Evolutionary conservation across 2,797 vertebrate genomes (phyloP).

Genomic region (Tapirus indicus): DNA sequence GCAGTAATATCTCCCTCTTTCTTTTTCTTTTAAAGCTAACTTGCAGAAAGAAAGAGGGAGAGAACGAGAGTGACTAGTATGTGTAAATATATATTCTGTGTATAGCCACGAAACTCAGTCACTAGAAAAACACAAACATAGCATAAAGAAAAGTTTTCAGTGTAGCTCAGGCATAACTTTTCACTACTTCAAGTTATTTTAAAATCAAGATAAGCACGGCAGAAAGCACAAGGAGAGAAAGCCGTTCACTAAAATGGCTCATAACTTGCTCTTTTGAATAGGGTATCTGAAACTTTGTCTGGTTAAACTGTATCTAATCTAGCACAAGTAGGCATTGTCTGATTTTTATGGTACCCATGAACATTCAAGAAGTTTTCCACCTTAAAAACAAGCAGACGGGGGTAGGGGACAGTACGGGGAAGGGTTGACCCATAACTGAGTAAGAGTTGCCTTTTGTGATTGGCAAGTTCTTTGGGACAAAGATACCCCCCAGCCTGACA

Average conservation of each 20-base stretch:
- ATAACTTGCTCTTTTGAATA: not conserved
- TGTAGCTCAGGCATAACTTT: constrained; percentile 23
- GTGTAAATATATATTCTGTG: constrained; percentile 47
- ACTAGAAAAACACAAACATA: constrained; percentile 67
- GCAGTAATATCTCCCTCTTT: not conserved
- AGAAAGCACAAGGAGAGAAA: constrained; percentile 60
- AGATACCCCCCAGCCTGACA: constrained; percentile 83
- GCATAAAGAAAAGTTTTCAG: constrained; percentile 65
- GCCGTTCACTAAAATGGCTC: constrained; percentile 47
- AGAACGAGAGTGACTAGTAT: not conserved
- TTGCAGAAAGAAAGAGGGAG: not conserved
- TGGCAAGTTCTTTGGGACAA: constrained; percentile 88
- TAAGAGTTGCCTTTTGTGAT: constrained; percentile 89
- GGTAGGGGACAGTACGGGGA: not conserved
- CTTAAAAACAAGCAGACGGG: constrained; percentile 86
- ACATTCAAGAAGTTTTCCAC: constrained; percentile 87
- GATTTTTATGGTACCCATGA: constrained; percentile 85
- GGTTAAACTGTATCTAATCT: constrained; percentile 61
- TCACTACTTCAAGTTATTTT: constrained; percentile 59
- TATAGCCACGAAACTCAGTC: constrained; percentile 70
- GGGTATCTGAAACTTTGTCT: constrained; percentile 70
- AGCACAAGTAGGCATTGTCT: constrained; percentile 91
- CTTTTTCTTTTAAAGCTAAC: constrained; percentile 20
- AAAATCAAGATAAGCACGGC: constrained; percentile 73
- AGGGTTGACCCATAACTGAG: constrained; percentile 87